Evolutionary conservation across 1,140 invertebrate species (phyloP), one percentile per base, ranked within the genome.

Genomic region (Phocides pigmalion): DNA sequence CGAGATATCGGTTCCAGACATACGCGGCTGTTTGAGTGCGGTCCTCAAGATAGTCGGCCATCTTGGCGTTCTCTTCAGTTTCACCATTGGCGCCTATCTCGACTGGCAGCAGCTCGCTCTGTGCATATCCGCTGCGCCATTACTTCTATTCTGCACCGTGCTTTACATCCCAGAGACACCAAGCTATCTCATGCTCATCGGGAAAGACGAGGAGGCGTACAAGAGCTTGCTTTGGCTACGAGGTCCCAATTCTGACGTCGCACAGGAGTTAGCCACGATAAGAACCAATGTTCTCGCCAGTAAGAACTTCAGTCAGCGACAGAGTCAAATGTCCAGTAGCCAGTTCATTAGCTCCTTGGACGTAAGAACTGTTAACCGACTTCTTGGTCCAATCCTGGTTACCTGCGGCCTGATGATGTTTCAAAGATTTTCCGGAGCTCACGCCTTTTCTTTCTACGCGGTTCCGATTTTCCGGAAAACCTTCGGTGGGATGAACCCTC

Each of bases 391-490:
- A 3, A 94, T 96, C 14, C 87, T 96, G 50, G 96, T 97, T 47
- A 96, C 96, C 0, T 97, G 96, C 82, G 96, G 96, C 0, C 90
- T 97, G 51, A 97, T 97, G 96, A 95, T 97, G 88, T 97, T 97
- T 82, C 96, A 97, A 78, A 90, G 96, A 53, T 97, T 97, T 79
- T 96, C 95, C 25, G 96, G 96, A 6, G 96, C 96, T 4, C 96
- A 96, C 68, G 95, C 96, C 9, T 97, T 97, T 87, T 96, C 95
- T 79, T 97, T 96, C 79, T 97, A 97, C 84, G 96, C 96, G 16
- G 96, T 97, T 0, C 94, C 95, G 22, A 96, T 97, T 72, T 96
- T 97, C 79, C 93, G 95, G 49, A 94, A 97, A 84, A 96, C 95
- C 9, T 95, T 97, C 70, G 94, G 95, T 14, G 95, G 94, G 6